Conservation (phyloP, 2,888 invertebrate species). For the Ennomos quercinarius region DNA sequence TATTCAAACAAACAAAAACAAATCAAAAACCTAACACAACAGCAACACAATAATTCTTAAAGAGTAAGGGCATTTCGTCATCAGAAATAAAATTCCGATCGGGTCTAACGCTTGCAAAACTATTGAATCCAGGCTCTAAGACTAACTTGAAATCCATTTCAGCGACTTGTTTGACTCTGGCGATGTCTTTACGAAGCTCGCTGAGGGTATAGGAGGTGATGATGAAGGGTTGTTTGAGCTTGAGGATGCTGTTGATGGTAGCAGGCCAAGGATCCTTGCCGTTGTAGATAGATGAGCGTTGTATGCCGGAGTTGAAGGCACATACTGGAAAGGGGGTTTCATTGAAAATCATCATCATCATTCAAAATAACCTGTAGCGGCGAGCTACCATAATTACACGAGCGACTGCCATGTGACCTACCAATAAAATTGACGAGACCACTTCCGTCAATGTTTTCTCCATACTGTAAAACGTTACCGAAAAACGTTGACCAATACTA, state of each 20-base stretch:
- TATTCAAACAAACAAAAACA: slow-evolving; percentile 36
- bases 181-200: slow-evolving; percentile 87
- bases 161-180: slow-evolving; percentile 81
- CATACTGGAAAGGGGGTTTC: slow-evolving; percentile 80
- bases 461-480: too few species aligned
- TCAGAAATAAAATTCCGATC: slow-evolving; percentile 91
- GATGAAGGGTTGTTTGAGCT: slow-evolving; percentile 84
- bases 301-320: slow-evolving; percentile 90
- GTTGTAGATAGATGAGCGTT: slow-evolving; percentile 87
- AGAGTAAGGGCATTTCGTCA: slow-evolving; percentile 88
- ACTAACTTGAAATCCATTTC: slow-evolving; percentile 78
- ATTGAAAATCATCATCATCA: too few species aligned
- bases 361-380: too few species aligned
- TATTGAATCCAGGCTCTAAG: slow-evolving; percentile 85
- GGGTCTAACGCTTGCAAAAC: slow-evolving; percentile 88
- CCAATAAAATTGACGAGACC: too few species aligned
- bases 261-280: slow-evolving; percentile 88
- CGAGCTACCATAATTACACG: too few species aligned
- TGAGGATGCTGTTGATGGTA: slow-evolving; percentile 85
- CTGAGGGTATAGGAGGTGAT: slow-evolving; percentile 89
- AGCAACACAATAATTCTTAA: slow-evolving; percentile 88
- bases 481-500: too few species aligned
- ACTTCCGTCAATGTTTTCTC: too few species aligned
- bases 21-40: slow-evolving; percentile 72
- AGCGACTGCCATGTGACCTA: too few species aligned